Evolutionary conservation across 2,113 vertebrate species (phyloP).

Genomic region (Pterocles gutturalis): DNA sequence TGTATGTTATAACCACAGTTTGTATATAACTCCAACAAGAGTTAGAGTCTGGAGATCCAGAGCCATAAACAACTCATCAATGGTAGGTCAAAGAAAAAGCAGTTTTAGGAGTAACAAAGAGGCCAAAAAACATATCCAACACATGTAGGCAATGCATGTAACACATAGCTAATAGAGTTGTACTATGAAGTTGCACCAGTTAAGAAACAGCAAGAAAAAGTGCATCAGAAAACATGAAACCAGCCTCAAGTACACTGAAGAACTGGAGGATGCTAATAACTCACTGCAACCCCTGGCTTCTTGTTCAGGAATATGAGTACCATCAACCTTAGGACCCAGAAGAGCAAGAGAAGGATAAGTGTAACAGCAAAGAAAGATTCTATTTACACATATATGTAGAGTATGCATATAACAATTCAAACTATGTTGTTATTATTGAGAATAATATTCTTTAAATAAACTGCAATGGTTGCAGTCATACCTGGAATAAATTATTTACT

Average conservation of each 20-base stretch:
- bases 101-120: neutral
- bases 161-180: neutral
- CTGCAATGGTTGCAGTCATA: neutral
- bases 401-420: neutral
- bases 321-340: neutral
- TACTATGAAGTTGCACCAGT: no score
- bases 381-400: neutral
- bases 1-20: neutral
- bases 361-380: neutral
- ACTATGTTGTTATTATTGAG: neutral
- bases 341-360: neutral
- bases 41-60: neutral
- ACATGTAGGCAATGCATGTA: neutral
- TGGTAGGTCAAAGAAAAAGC: neutral
- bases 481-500: neutral
- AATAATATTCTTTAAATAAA: neutral
- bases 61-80: neutral
- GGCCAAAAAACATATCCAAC: neutral
- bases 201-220: neutral
- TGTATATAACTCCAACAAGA: neutral
- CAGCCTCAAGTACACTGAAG: neutral
- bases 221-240: fast-evolving
- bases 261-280: neutral
- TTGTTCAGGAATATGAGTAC: neutral
- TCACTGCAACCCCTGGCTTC: neutral